A percentile compares a stretch with the other conserved stretches of the same genome.
phyloP scores from a whole-genome alignment of 2,797 vertebrate species.

The Lagodon rhomboides region DNA sequence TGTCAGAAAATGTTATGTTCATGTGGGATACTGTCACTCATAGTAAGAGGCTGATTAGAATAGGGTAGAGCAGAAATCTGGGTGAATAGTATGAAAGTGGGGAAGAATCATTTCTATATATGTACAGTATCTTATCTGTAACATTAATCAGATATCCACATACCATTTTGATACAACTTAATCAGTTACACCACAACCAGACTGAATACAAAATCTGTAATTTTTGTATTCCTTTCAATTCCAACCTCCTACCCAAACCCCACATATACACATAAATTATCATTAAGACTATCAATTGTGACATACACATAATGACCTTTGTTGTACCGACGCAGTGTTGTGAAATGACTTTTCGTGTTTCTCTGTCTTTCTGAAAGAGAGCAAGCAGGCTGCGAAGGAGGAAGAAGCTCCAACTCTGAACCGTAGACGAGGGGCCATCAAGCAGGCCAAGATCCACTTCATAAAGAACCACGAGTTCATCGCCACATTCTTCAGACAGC shows the following conservation, averaged over 20 bases:
- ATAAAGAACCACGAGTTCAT: slow-evolving; percentile 99
- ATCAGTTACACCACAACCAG: background rate
- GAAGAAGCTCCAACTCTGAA: slow-evolving; percentile 90
- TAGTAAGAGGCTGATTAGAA: background rate
- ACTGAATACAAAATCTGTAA: background rate
- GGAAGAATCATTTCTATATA: background rate
- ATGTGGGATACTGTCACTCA: background rate
- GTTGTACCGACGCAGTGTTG: slow-evolving; percentile 34
- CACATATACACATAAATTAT: background rate
- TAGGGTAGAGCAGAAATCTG: slow-evolving; percentile 1
- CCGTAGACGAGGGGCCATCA: slow-evolving; percentile 96
- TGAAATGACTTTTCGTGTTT: slow-evolving; percentile 25
- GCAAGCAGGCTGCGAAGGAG: slow-evolving; percentile 85
- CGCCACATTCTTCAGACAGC: slow-evolving; percentile 97
- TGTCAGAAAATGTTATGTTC: background rate
- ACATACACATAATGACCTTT: slow-evolving; percentile 4
- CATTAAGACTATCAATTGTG: slow-evolving; percentile 8
- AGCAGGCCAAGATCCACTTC: slow-evolving; percentile 98
- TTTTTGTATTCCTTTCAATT: slow-evolving; percentile 7
- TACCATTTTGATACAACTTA: background rate
- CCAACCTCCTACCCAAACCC: background rate
- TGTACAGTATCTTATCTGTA: background rate
- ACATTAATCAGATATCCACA: background rate
- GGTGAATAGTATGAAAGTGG: background rate
- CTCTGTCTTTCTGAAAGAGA: slow-evolving; percentile 81